Base-by-base conservation (phyloP, 2,113 vertebrate genomes). In the Ginglymostoma cirratum region DNA sequence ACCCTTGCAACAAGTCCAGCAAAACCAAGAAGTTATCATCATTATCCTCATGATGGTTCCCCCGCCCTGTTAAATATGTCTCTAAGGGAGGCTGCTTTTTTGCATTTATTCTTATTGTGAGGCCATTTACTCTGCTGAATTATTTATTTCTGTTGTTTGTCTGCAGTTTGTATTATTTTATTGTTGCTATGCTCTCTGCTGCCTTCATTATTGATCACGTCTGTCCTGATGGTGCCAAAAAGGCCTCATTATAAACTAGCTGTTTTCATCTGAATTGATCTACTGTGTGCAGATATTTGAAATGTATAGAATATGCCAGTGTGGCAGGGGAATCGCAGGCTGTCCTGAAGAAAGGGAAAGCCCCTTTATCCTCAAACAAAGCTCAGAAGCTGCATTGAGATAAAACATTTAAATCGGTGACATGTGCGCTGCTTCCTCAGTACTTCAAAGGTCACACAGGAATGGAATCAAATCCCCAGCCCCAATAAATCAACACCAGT, bases 251-350 rank as follows among this genome's bases (percentile, higher is more conserved):
- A 93, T 66, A 66, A 83, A 66, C 89, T 38, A 93, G 89, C 89
- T 66, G 89, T n/a, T 93, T 93, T 93, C 89, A 93, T 38, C 89
- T 93, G 38, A 93, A 93, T 93, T 93, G 61, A 93, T 93, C 89
- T n/a, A 21, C n/a, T n/a, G 14, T 93, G 89, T 66, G 17, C 17
- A 23, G n/a, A 93, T 66, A 93, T 67, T 66, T 93, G 61, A 93
- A 93, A 93, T n/a, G n/a, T n/a, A 93, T 67, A 93, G n/a, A 66
- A 65, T 7, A 66, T 93, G 61, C 89, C 89, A 93, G 38, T 66
- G 89, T 93, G 34, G 89, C 89, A 66, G 89, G 61, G 89, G 61
- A 93, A 93, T 61, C 34, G 15, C 61, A 66, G 89, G 61, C 34
- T 45, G n/a, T 67, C 61, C 17, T 66, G 17, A 66, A 65, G 61